These are phyloP conservation scores for Petrolisthes cinctipes DNA, from an alignment of 2,888 invertebrate species.

Conservation along the genomic window DNA sequence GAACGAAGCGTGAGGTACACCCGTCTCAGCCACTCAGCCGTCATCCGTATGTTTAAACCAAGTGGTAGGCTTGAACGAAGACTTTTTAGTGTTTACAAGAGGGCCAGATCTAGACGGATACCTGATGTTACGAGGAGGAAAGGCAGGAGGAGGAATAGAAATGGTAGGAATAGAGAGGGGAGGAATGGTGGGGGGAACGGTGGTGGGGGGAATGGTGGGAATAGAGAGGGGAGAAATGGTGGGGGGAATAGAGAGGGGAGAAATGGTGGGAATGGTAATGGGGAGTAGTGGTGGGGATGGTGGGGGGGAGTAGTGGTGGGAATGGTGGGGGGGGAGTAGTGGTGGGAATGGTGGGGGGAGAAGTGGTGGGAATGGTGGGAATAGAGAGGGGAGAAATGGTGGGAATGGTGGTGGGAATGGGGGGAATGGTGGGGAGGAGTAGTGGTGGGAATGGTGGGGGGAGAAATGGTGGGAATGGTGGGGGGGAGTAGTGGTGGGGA, in stretches of 20 bases:
- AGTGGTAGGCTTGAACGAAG: constrained; percentile 56
- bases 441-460: neutral
- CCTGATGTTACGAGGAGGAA: constrained; percentile 33
- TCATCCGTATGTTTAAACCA: constrained; percentile 54
- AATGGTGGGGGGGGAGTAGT: neutral
- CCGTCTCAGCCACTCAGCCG: constrained; percentile 52
- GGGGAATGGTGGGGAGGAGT: too few species aligned
- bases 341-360: neutral
- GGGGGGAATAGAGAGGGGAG: neutral
- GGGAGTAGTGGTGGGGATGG: too few species aligned
- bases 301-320: too few species aligned
- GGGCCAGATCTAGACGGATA: constrained; percentile 37
- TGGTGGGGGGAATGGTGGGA: too few species aligned
- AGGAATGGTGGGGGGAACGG: too few species aligned
- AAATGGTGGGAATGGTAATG: too few species aligned
- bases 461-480: neutral
- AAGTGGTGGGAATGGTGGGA: neutral
- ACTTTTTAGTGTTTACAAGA: constrained; percentile 30
- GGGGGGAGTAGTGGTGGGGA: too few species aligned
- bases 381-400: neutral
- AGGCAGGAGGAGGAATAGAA: constrained; percentile 3
- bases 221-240: too few species aligned
- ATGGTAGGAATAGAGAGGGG: neutral
- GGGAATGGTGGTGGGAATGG: too few species aligned
- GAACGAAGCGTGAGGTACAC: constrained; percentile 31